Evolutionary conservation across 2,888 invertebrate species (phyloP).

Genomic region (Caenorhabditis doughertyi): DNA sequence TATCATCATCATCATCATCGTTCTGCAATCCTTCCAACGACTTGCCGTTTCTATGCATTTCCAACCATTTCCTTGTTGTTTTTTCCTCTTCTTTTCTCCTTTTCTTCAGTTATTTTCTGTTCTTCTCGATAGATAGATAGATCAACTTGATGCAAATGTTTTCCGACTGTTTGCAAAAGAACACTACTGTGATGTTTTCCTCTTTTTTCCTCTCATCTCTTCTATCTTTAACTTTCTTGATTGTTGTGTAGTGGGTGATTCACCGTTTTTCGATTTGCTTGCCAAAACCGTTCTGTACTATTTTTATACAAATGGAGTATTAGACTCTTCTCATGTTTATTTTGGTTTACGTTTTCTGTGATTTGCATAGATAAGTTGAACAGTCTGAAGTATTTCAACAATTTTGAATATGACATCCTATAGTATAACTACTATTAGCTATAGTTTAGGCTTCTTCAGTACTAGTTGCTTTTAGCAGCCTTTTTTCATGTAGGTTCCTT

Average conservation of each 20-base stretch:
- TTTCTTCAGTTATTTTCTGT: constrained; percentile 20
- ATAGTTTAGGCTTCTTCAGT: no score
- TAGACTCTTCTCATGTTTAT: background rate
- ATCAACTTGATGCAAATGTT: constrained; percentile 61
- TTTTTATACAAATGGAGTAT: background rate
- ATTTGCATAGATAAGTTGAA: background rate
- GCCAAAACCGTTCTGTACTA: constrained; percentile 19
- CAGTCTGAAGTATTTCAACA: background rate
- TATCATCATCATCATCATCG: constrained; percentile 22
- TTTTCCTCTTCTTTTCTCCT: background rate
- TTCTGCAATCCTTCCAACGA: constrained; percentile 25
- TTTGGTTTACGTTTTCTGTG: background rate
- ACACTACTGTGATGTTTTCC: constrained; percentile 36
- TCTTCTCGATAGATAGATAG: constrained; percentile 30
- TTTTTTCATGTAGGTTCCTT: no score
- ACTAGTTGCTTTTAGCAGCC: no score
- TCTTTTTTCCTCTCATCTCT: background rate
- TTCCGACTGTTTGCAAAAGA: constrained; percentile 53
- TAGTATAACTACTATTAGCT: no score
- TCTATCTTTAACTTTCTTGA: constrained; percentile 29
- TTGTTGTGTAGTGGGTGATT: constrained; percentile 30
- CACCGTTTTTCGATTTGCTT: constrained; percentile 7
- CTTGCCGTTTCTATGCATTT: constrained; percentile 57
- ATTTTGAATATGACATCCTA: no score
- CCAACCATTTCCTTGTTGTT: constrained; percentile 51